Percentiles rank a stretch among this genome's conserved stretches.
phyloP scores from a whole-genome alignment of 2,888 invertebrate species.

The Volucella inflata region DNA sequence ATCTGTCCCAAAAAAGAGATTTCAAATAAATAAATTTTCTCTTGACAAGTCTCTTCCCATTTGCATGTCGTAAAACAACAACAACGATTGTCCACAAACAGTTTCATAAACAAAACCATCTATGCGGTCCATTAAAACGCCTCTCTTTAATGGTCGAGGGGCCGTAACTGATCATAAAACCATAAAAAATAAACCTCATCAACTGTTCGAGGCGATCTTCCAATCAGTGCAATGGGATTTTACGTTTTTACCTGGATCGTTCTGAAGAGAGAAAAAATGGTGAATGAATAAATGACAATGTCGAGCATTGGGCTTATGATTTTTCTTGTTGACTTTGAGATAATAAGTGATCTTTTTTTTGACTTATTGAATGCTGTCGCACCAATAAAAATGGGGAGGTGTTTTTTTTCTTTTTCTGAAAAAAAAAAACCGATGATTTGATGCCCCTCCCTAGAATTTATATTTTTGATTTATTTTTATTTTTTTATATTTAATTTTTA shows the following conservation, averaged over 20 bases:
- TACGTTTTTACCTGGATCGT: slow-evolving; percentile 55
- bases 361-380: neutral
- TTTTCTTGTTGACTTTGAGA: slow-evolving; percentile 6
- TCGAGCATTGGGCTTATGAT: slow-evolving; percentile 31
- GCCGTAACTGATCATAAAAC: slow-evolving; percentile 59
- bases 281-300: slow-evolving; percentile 22
- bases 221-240: slow-evolving; percentile 60
- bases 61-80: slow-evolving; percentile 8
- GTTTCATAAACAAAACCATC: slow-evolving; percentile 33
- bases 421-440: too few relatives aligned
- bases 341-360: neutral
- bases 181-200: slow-evolving; percentile 62
- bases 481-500: too few relatives aligned
- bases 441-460: too few relatives aligned
- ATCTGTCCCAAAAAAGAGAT: slow-evolving; percentile 65
- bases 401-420: too few relatives aligned
- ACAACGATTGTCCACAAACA: neutral
- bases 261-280: slow-evolving; percentile 45
- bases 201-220: slow-evolving; percentile 62
- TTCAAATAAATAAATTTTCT: too few relatives aligned
- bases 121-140: slow-evolving; percentile 19
- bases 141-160: slow-evolving; percentile 62
- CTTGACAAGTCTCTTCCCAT: neutral
- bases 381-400: too few relatives aligned
- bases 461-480: too few relatives aligned